Percentiles rank a stretch among this genome's conserved stretches.
phyloP scores from a whole-genome alignment of 2,888 invertebrate species.

The Oegoconia quadripuncta region DNA sequence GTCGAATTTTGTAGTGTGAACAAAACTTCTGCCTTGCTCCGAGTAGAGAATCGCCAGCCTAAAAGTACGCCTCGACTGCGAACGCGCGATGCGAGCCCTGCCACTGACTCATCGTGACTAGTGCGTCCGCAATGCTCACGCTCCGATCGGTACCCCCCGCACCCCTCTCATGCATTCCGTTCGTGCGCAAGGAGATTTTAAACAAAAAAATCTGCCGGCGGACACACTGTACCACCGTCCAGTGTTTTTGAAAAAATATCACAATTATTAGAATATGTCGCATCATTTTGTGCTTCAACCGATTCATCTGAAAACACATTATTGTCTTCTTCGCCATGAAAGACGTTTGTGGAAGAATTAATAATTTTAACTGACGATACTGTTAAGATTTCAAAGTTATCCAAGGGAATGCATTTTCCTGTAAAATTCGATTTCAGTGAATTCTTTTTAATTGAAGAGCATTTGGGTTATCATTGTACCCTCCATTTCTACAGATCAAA shows the following conservation, averaged over 20 bases:
- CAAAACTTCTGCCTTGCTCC: too few species aligned
- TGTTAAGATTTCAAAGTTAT: slow-evolving; percentile 7
- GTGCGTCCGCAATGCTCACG: too few species aligned
- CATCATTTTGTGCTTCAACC: neutral
- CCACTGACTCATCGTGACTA: too few species aligned
- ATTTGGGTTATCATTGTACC: slow-evolving; percentile 23
- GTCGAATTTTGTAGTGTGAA: too few species aligned
- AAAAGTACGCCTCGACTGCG: too few species aligned
- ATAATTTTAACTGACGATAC: neutral
- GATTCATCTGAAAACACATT: neutral
- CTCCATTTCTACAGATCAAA: slow-evolving; percentile 17
- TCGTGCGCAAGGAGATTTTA: too few species aligned
- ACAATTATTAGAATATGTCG: neutral
- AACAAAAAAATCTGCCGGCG: too few species aligned
- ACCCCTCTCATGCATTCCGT: too few species aligned
- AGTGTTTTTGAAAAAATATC: neutral
- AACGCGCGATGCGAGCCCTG: too few species aligned
- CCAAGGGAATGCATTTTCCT: slow-evolving; percentile 21
- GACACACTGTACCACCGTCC: neutral
- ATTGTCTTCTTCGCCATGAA: neutral
- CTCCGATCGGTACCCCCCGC: too few species aligned
- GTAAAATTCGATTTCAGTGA: slow-evolving; percentile 16
- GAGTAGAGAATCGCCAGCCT: too few species aligned
- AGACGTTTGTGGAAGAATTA: neutral
- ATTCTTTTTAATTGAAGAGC: slow-evolving; percentile 17